Evolutionary conservation across 2,797 vertebrate genomes (phyloP), one percentile per base, ranked within the genome.

Genomic region (Intellagama lesueurii): DNA sequence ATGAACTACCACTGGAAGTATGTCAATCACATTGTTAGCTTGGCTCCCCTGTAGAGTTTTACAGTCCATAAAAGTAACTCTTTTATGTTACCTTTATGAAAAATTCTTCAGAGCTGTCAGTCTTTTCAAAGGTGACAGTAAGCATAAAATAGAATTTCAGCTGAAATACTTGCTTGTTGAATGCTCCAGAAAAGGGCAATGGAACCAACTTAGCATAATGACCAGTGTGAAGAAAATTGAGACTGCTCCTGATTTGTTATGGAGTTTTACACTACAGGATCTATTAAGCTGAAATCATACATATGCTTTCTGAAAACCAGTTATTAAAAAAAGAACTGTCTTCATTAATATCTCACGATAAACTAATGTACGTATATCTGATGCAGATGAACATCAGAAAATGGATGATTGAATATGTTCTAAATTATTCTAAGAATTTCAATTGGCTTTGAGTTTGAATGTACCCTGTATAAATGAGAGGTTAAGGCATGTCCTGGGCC

Each of bases 381-480:
- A 93, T 84, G 79, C n/a, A 93, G 86, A 82, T 49, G 81, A 90
- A 86, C 6, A 80, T 17, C 83, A 92, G 83, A 91, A 89, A 93
- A 92, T 0, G 40, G 80, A 94, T 91, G 92, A 93, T 84, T 93
- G 88, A 93, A 90, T 91, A 79, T 94, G 87, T 92, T 95, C 93
- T 91, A 93, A 93, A 94, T 91, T 93, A 87, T 44, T 91, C 70
- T 64, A 85, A 92, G 84, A 93, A 49, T 91, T 86, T 92, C 81
- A 94, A 68, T 52, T 93, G 88, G 88, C 86, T 94, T 96, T 75
- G 90, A 92, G 75, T 89, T 93, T 30, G 90, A 89, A 94, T 92
- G 88, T 95, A 91, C 91, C 44, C n/a, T 89, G 26, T 87, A 91
- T 89, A 91, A 95, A 89, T 94, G 75, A 88, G n/a, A 92, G 64